Evolutionary conservation across 2,888 invertebrate genomes (phyloP), one percentile per base, ranked within the genome.

Genomic region (Pandemis cinnamomeana): DNA sequence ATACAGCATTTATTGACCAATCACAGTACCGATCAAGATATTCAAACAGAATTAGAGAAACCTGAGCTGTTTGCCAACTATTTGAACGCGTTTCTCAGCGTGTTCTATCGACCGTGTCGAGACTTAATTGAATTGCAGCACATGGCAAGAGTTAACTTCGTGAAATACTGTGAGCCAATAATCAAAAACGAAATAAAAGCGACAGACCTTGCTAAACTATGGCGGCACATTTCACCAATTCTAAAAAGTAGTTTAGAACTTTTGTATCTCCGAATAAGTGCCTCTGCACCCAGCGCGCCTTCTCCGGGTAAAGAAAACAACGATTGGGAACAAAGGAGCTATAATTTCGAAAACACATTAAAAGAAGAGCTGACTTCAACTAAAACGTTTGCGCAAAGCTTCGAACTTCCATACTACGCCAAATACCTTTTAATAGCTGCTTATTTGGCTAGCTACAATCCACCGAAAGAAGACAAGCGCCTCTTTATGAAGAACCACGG

Each of bases 401-500:
- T 97, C 48, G 97, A 98, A 83, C 86, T 99, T 5, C 99, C 99
- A 0, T 98, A 96, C 85, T 98, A 98, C 89, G 97, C 98, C 0
- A 99, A 99, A 89, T 98, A 96, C 87, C 94, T 99, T 51, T 92
- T 99, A 4, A 97, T 99, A 42, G 98, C 99, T 7, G 97, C 98
- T 0, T 99, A 98, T 86, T 92, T 99, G 76, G 99, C 99, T 0
- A 99, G 99, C 48, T 98, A 98, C 87, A 99, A 99, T 89, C 97
- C 98, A 1, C 96, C 97, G 0, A 97, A 97, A 80, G 96, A 97
- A 79, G 99, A 99, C 86, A 98, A 97, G 84, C 93, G 97, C 64
- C 92, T 99, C 62, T 99, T 98, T 87, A 95, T 98, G 88, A 98
- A 98, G 90, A 90, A 96, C 80, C 96, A 96, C 79, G 96, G 96